Conservation (phyloP, 2,113 vertebrate genomes). For the Donacobius atricapilla region DNA sequence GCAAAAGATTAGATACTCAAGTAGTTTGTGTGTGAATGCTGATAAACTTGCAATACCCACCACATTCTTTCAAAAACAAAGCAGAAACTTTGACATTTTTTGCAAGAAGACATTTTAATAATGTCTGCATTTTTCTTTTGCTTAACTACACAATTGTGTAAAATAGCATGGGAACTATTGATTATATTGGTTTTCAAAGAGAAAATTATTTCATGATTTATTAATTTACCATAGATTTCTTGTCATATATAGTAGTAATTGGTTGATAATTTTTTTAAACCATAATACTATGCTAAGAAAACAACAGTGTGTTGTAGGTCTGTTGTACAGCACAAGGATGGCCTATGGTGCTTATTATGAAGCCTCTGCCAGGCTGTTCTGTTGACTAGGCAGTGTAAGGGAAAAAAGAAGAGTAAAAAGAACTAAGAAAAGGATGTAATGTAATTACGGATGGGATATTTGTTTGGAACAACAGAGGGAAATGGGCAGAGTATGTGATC, state of each 20-base stretch:
- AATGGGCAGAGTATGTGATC: not conserved
- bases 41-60: constrained; percentile 16
- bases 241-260: not conserved
- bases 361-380: not conserved
- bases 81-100: not conserved
- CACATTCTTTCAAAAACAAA: not conserved
- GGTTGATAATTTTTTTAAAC: not conserved
- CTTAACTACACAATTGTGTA: not conserved
- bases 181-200: constrained; percentile 15
- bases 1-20: not conserved
- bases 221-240: constrained; percentile 1
- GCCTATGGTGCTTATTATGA: not conserved
- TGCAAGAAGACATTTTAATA: not conserved
- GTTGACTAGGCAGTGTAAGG: not conserved
- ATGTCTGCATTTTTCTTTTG: not conserved
- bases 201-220: constrained; percentile 8
- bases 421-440: not conserved
- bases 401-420: not conserved
- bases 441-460: not conserved
- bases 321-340: not conserved
- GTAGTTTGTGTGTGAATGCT: constrained; percentile 10
- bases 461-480: not conserved
- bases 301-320: not conserved
- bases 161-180: not conserved
- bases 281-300: not conserved